Conservation (phyloP, 2,797 vertebrate genomes). For the Neopelma chrysocephalum region DNA sequence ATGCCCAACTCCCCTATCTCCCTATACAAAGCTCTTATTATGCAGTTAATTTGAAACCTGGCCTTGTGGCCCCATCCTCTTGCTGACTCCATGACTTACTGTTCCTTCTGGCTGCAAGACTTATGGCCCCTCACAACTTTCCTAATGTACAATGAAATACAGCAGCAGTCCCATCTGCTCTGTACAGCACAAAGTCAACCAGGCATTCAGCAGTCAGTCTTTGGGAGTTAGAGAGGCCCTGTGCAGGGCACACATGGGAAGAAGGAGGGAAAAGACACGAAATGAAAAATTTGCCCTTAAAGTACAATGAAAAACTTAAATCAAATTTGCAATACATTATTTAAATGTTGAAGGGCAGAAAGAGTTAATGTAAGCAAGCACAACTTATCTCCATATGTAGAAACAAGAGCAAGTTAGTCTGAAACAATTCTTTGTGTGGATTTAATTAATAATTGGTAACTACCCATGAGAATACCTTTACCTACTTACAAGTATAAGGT, state of each 20-base stretch:
- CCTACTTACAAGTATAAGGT: neutral
- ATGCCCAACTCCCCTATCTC: neutral
- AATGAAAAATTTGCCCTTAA: neutral
- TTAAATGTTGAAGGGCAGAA: neutral
- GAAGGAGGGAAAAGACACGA: neutral
- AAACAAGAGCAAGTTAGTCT: neutral
- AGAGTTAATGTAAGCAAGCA: neutral
- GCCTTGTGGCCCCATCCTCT: neutral
- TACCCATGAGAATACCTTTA: neutral
- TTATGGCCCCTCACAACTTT: neutral
- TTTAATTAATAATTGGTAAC: neutral
- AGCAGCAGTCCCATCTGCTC: neutral
- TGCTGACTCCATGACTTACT: neutral
- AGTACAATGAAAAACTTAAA: neutral
- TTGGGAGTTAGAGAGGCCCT: neutral
- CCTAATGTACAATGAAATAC: neutral
- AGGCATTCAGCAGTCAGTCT: neutral
- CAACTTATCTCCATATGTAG: neutral
- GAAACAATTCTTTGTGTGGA: neutral
- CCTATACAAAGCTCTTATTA: neutral
- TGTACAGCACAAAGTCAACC: neutral
- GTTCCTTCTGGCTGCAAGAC: neutral
- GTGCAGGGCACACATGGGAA: neutral
- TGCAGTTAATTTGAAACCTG: conserved; percentile 20
- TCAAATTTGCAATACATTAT: neutral